These are phyloP conservation scores for Caenorhabditis inopinata DNA, from an alignment of 1,140 invertebrate genomes.

Conservation along the genomic window DNA sequence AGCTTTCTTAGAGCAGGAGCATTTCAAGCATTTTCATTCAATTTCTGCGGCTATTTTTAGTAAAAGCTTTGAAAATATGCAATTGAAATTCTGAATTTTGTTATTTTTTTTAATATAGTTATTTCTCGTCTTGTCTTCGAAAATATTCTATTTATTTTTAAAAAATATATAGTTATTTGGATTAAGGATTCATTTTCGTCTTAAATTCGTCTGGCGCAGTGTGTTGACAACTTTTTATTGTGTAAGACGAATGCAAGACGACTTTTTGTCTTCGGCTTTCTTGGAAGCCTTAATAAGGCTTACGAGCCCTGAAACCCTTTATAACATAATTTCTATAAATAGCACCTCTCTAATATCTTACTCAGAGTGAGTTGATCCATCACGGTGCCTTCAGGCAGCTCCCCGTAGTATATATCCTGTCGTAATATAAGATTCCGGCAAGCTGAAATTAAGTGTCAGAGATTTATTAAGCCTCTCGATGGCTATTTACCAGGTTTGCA, in stretches of 20 bases:
- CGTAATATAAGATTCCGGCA: neutral
- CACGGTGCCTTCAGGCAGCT: neutral
- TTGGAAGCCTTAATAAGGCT: no score
- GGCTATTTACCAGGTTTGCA: neutral
- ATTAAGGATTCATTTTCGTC: no score
- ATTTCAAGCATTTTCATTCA: neutral
- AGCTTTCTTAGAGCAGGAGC: neutral
- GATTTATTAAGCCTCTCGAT: no score
- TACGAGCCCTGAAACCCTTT: neutral
- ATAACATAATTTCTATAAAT: neutral
- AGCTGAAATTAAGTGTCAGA: neutral
- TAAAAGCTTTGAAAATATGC: neutral
- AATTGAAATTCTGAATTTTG: neutral
- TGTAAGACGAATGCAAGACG: no score
- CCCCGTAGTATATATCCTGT: constrained; percentile 10
- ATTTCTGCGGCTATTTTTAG: no score
- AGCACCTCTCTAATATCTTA: neutral
- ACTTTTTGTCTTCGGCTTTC: no score
- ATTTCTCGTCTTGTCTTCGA: no score
- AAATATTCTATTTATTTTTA: no score
- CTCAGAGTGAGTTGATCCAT: neutral
- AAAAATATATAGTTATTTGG: no score
- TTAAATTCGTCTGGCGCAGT: no score
- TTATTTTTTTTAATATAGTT: neutral
- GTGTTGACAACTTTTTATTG: no score